Conservation (phyloP, 2,888 invertebrate species). For the Thecophora atra region DNA sequence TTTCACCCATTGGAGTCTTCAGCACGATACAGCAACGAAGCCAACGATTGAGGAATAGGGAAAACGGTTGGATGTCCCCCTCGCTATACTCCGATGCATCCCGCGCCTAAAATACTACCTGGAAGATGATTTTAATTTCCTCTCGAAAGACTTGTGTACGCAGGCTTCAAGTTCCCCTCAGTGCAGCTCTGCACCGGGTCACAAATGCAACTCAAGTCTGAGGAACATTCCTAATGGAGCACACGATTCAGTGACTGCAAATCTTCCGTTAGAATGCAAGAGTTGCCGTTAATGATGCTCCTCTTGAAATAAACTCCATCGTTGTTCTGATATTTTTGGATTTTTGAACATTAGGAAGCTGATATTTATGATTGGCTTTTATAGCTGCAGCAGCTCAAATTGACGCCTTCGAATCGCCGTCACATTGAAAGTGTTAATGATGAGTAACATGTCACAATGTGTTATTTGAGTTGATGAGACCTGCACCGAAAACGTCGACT, state of each 20-base stretch:
- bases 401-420: too few species aligned
- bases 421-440: not conserved
- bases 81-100: too few species aligned
- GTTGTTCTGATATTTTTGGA: constrained; percentile 6
- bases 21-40: constrained; percentile 17
- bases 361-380: constrained; percentile 21
- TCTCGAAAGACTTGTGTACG: constrained; percentile 15
- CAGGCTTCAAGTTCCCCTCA: constrained; percentile 22
- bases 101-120: constrained; percentile 16
- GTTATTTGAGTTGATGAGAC: not conserved
- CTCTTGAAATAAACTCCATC: not conserved
- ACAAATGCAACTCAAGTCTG: not conserved
- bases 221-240: not conserved
- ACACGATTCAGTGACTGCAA: constrained; percentile 9
- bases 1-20: not conserved
- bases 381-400: not conserved
- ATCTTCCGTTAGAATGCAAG: constrained; percentile 1
- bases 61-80: too few species aligned
- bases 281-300: not conserved
- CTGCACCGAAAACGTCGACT: too few species aligned
- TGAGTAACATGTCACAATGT: not conserved
- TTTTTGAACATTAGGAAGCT: not conserved
- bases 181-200: too few species aligned
- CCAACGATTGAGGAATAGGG: constrained; percentile 1
- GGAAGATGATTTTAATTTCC: constrained; percentile 3